A percentile compares a stretch with the other conserved stretches of the same genome.
These are phyloP conservation scores for Lordiphosa fenestrarum DNA, from an alignment of 2,888 invertebrate species.

Conservation along the genomic window DNA sequence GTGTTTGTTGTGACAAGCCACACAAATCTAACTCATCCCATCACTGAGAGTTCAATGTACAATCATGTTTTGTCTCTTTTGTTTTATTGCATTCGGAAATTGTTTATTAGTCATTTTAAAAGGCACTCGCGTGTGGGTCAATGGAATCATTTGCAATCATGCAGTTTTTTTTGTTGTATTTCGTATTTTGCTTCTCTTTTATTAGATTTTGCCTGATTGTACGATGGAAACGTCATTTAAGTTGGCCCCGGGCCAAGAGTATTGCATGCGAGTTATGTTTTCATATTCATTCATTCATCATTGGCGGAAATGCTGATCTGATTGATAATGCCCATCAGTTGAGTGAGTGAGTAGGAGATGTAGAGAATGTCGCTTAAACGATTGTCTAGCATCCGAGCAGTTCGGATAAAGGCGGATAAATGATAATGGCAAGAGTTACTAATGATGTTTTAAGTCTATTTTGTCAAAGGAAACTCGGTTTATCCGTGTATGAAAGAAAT, in stretches of 20 bases:
- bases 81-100: slow-evolving; percentile 66
- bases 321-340: slow-evolving; percentile 16
- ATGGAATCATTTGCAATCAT: slow-evolving; percentile 58
- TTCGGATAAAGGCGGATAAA: neutral
- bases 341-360: slow-evolving; percentile 3
- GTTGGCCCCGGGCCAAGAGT: slow-evolving; percentile 29
- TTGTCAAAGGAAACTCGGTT: too few species aligned
- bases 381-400: too few species aligned
- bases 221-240: slow-evolving; percentile 26
- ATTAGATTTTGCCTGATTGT: slow-evolving; percentile 10
- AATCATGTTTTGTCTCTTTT: slow-evolving; percentile 21
- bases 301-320: slow-evolving; percentile 35
- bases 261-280: slow-evolving; percentile 4
- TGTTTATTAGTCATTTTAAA: slow-evolving; percentile 60
- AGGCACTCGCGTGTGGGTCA: slow-evolving; percentile 51
- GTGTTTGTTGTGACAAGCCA: slow-evolving; percentile 11
- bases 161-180: slow-evolving; percentile 23
- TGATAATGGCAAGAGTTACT: neutral
- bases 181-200: slow-evolving; percentile 10
- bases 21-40: slow-evolving; percentile 15
- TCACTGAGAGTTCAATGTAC: slow-evolving; percentile 62
- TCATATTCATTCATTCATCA: slow-evolving; percentile 26
- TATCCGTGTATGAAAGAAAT: too few species aligned
- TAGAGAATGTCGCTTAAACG: slow-evolving; percentile 1
- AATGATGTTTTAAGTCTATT: neutral